Evolutionary conservation across 1,140 invertebrate genomes (phyloP).

Genomic region (Intoshia linei): DNA sequence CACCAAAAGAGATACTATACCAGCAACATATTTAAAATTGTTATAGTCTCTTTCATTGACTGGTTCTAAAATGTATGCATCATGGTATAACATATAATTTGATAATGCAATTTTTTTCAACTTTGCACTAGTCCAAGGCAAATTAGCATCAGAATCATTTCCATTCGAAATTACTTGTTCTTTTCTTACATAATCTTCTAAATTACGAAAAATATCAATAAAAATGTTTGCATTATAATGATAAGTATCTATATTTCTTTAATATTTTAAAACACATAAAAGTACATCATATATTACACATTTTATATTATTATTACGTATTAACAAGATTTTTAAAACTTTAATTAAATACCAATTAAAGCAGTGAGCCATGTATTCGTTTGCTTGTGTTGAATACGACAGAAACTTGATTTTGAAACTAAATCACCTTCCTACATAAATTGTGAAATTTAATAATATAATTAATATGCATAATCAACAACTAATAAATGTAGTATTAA

Average conservation of each 20-base stretch:
- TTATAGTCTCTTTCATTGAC: slow-evolving; percentile 3
- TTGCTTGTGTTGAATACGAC: slow-evolving; percentile 7
- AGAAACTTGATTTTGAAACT: slow-evolving; percentile 6
- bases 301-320: not conserved
- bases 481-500: too few species aligned
- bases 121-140: too few species aligned
- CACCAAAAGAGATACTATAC: slow-evolving; percentile 8
- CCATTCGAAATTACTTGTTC: too few species aligned
- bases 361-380: slow-evolving; percentile 7
- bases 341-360: slow-evolving; percentile 3
- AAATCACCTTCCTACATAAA: slow-evolving; percentile 6
- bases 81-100: slow-evolving; percentile 6
- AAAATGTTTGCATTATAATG: too few species aligned
- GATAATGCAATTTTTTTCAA: slow-evolving; percentile 13
- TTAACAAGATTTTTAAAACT: not conserved
- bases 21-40: slow-evolving; percentile 7
- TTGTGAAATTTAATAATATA: not conserved
- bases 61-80: slow-evolving; percentile 7
- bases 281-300: too few species aligned
- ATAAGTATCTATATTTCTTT: too few species aligned
- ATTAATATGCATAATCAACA: not conserved
- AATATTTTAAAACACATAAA: too few species aligned
- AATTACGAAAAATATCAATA: too few species aligned
- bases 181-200: too few species aligned
- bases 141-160: too few species aligned